Conservation (phyloP, 2,888 invertebrate genomes). For the Diarsia brunnea region DNA sequence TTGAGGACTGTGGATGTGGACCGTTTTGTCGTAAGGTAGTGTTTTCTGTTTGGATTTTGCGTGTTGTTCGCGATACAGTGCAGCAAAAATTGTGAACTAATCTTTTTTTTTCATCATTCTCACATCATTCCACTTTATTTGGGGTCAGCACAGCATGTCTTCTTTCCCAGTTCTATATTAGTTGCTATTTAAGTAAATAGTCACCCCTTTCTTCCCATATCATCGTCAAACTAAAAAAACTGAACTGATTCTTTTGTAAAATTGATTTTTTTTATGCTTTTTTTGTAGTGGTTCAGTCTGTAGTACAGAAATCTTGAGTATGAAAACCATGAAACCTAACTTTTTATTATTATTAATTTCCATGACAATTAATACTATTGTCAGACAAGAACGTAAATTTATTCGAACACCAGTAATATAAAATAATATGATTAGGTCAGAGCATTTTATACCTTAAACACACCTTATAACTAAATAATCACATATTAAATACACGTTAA, state of each 20-base stretch:
- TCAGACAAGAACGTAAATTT: not conserved
- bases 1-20: constrained; percentile 6
- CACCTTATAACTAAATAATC: constrained; percentile 14
- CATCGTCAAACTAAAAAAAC: not conserved
- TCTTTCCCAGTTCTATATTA: too few species aligned
- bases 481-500: constrained; percentile 18
- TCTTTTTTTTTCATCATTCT: not conserved
- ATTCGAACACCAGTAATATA: not conserved
- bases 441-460: not conserved
- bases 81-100: not conserved
- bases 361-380: constrained; percentile 1
- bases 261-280: too few species aligned
- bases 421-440: not conserved
- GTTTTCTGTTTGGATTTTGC: constrained; percentile 20
- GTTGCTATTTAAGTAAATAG: too few species aligned
- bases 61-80: constrained; percentile 11
- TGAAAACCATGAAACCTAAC: too few species aligned
- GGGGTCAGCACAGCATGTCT: too few species aligned
- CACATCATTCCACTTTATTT: too few species aligned
- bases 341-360: not conserved
- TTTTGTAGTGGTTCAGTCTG: not conserved
- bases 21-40: constrained; percentile 23
- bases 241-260: not conserved
- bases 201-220: not conserved
- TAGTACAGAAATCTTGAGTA: too few species aligned